A percentile compares a stretch with the other conserved stretches of the same genome.
Evolutionary conservation across 2,797 vertebrate genomes (phyloP).

Genomic region (Acanthis flammea): DNA sequence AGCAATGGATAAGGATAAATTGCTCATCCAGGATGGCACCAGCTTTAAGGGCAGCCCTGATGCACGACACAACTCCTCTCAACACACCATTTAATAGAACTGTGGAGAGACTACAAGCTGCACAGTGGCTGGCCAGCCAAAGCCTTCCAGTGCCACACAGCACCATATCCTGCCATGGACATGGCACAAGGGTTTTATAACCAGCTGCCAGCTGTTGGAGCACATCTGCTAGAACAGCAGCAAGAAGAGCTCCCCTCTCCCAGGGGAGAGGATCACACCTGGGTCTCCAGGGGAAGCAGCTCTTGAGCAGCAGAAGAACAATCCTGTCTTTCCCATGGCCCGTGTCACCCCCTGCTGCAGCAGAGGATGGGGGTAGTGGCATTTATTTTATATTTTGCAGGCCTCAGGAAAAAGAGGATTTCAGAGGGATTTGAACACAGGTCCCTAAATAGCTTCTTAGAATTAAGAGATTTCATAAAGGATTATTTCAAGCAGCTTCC

Average conservation of each 20-base stretch:
- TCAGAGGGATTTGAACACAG: conserved; percentile 40
- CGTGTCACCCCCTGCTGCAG: rapidly evolving
- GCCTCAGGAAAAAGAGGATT: conserved; percentile 45
- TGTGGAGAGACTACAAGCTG: not conserved
- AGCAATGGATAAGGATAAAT: not conserved
- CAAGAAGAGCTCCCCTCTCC: not conserved
- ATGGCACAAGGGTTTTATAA: rapidly evolving
- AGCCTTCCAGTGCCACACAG: not conserved
- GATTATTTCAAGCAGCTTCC: not conserved
- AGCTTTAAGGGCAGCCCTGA: not conserved
- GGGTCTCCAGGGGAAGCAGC: not conserved
- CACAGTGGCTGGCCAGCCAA: rapidly evolving
- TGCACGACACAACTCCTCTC: not conserved
- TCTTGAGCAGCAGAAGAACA: not conserved
- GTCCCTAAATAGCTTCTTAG: conserved; percentile 57
- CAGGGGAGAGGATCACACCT: not conserved
- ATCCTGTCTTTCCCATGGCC: not conserved
- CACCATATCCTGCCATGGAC: rapidly evolving
- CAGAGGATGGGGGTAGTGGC: not conserved
- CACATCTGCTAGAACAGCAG: not conserved
- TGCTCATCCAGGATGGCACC: not conserved
- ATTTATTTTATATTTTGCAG: not conserved
- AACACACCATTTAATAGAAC: not conserved
- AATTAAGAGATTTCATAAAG: conserved; percentile 19
- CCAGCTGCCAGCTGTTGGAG: not conserved